Evolutionary conservation across 2,888 invertebrate species (phyloP).

Genomic region (Papilio gigon): DNA sequence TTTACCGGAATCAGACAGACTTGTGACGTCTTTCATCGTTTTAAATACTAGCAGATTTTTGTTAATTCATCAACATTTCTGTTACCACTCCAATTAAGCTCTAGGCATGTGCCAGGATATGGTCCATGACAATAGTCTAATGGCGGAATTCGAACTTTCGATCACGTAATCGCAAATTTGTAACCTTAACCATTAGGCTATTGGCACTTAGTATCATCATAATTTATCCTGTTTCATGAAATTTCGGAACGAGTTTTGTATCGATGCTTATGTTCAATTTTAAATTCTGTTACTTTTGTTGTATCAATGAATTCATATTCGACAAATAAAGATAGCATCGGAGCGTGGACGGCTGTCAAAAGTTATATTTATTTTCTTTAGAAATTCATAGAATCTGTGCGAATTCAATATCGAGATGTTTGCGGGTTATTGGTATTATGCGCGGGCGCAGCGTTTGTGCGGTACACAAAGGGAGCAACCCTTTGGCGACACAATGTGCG

Average conservation of each 20-base stretch:
- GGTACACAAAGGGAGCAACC: conserved; percentile 71
- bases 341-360: conserved; percentile 76
- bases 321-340: conserved; percentile 78
- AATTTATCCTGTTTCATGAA: no score
- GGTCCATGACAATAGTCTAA: no score
- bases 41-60: no score
- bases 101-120: no score
- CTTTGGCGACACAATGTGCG: conserved; percentile 81
- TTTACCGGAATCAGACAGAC: no score
- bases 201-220: no score
- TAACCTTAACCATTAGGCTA: no score
- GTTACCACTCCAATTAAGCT: no score
- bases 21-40: no score
- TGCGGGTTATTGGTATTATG: conserved; percentile 69
- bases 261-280: conserved; percentile 27
- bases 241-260: neutral
- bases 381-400: conserved; percentile 79
- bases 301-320: conserved; percentile 65
- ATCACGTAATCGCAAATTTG: no score
- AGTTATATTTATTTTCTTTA: conserved; percentile 83
- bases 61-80: no score
- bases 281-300: conserved; percentile 53
- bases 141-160: no score
- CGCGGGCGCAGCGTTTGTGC: conserved; percentile 64
- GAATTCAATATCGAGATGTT: conserved; percentile 77